Base-by-base conservation (phyloP, 1,140 invertebrate species). In the Vanessa atalanta region DNA sequence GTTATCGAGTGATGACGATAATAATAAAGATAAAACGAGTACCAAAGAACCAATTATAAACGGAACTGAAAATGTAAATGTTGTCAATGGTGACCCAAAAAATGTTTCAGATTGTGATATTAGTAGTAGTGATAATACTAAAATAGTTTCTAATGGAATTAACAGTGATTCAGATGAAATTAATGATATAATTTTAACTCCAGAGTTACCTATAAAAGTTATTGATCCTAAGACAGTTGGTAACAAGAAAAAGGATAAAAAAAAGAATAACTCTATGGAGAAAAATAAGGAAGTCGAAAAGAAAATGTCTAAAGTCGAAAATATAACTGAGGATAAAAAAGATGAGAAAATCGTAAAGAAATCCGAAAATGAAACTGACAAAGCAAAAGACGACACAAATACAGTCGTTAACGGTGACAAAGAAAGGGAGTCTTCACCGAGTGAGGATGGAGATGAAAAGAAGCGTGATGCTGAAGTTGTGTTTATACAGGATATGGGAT, bases 401-500 rank as follows among this genome's bases (percentile, higher is more conserved):
- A 87, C 89, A 80, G 68, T 87, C n/a, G 81, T 91, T 13, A 93
- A 93, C 79, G 91, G 91, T 13, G 90, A 91, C 14, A 88, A 90
- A 73, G 88, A 91, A 23, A 88, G 91, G 72, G 93, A 93, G 64
- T 90, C 87, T 7, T 87, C 89, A 53, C 89, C 88, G 0, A 93
- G 92, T 83, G 95, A 96, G 66, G 94, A 95, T 79, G 93, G 91
- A 20, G 94, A 94, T 77, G 93, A 94, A 14, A 95, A 95, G 74
- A 95, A 95, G 84, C 93, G 93, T 60, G 95, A 95, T 72, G 95
- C 96, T 70, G 96, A 97, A 93, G 95, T 98, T 63, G 96, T 99
- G 48, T 96, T 98, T 68, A 97, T 99, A 81, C 98, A 99, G 90
- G 98, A 99, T 87, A 95, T 97, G 88, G 97, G 98, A 50, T 98